Conservation (phyloP, 2,888 invertebrate species). For the Aphidius colemani region DNA sequence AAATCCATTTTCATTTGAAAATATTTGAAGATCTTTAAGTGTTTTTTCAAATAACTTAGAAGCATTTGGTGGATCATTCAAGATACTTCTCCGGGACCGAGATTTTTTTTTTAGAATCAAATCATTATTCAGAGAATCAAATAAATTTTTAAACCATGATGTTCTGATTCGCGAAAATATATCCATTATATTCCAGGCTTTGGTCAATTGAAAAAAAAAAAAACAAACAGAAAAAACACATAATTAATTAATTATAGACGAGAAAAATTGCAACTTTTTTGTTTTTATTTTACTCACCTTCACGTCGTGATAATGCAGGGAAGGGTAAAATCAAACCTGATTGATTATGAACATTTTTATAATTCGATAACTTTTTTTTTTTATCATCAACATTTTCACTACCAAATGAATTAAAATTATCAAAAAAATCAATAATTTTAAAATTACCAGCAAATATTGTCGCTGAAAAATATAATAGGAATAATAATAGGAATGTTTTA, state of each 20-base stretch:
- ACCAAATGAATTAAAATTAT: too few species aligned
- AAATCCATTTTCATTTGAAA: constrained; percentile 42
- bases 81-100: constrained; percentile 7
- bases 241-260: neutral
- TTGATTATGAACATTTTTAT: too few species aligned
- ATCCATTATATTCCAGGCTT: constrained; percentile 43
- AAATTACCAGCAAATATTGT: constrained; percentile 13
- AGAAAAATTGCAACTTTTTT: neutral
- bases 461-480: neutral
- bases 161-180: constrained; percentile 42
- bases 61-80: constrained; percentile 28
- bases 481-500: neutral
- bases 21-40: constrained; percentile 37
- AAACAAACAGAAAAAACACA: neutral
- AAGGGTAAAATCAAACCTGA: constrained; percentile 34
- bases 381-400: too few species aligned
- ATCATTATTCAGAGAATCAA: constrained; percentile 37
- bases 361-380: too few species aligned
- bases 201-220: neutral
- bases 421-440: neutral
- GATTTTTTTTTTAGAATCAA: neutral
- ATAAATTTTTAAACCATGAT: constrained; percentile 41
- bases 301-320: constrained; percentile 20
- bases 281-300: neutral
- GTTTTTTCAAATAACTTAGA: constrained; percentile 36